Conservation (phyloP, 2,888 invertebrate genomes). For the Siphlonurus alternatus region DNA sequence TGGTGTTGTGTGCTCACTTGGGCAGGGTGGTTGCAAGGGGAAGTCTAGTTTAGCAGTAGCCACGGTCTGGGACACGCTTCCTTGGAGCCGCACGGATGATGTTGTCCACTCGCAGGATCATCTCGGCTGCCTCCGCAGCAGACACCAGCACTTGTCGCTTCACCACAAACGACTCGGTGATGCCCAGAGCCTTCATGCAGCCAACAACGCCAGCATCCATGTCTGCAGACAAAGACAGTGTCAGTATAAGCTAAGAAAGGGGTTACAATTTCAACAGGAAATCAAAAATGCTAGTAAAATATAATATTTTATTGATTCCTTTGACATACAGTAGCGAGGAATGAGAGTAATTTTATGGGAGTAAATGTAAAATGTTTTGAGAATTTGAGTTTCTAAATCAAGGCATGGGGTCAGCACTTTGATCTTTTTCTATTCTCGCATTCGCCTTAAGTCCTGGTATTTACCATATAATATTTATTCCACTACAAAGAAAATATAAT, state of each 20-base stretch:
- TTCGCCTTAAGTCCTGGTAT: too few relatives aligned
- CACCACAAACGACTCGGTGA: slow-evolving; percentile 94
- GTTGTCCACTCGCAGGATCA: slow-evolving; percentile 96
- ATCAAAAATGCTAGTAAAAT: neutral
- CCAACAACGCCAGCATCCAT: slow-evolving; percentile 77
- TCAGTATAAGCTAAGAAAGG: neutral
- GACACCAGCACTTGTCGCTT: slow-evolving; percentile 90
- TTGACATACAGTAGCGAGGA: neutral
- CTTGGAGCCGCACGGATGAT: slow-evolving; percentile 87
- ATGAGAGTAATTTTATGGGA: neutral
- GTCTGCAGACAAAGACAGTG: slow-evolving; percentile 33
- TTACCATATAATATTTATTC: too few relatives aligned
- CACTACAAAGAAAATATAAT: too few relatives aligned
- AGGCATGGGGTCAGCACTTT: too few relatives aligned
- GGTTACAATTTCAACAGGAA: neutral
- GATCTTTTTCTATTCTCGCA: too few relatives aligned
- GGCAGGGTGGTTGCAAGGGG: neutral
- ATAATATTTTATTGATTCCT: neutral
- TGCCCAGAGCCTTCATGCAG: slow-evolving; percentile 80
- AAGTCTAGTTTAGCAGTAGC: neutral
- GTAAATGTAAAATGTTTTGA: too few relatives aligned
- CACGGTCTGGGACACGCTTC: slow-evolving; percentile 61
- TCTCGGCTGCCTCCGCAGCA: slow-evolving; percentile 94
- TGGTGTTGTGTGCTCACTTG: too few relatives aligned
- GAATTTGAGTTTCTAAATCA: too few relatives aligned